Conservation (phyloP, 2,888 invertebrate species). For the Drosophila neoperkinsi region DNA sequence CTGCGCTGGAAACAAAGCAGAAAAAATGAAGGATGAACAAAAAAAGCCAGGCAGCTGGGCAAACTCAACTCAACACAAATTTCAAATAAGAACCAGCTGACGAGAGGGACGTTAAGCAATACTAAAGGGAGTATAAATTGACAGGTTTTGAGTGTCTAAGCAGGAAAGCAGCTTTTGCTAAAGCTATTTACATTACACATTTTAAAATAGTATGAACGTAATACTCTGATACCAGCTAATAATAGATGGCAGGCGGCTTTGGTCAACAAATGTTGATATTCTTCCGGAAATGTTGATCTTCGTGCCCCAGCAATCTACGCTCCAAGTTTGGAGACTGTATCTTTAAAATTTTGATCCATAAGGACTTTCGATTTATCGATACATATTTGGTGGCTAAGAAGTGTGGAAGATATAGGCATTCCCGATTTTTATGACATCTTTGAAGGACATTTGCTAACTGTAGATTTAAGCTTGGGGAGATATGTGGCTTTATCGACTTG, state of each 20-base stretch:
- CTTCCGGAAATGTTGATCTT: not conserved
- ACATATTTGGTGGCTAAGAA: not conserved
- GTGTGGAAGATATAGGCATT: not conserved
- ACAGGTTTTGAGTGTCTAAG: not conserved
- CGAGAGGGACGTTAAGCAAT: not conserved
- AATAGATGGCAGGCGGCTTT: not conserved
- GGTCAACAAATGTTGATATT: too few species aligned
- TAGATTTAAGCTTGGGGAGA: not conserved
- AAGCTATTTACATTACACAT: not conserved
- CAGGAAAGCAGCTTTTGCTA: not conserved
- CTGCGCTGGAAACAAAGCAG: conserved; percentile 9
- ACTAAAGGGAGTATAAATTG: not conserved
- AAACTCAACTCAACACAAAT: conserved; percentile 17
- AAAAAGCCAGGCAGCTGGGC: conserved; percentile 14
- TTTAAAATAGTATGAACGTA: not conserved
- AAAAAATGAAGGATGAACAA: conserved; percentile 17
- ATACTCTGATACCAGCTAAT: not conserved
- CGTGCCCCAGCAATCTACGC: not conserved
- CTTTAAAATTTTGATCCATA: not conserved
- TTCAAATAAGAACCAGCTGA: conserved; percentile 7
- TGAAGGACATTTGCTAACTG: not conserved
- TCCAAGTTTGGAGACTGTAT: not conserved
- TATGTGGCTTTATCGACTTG: not conserved
- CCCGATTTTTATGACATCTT: too few species aligned
- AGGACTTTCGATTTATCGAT: not conserved